Evolutionary conservation across 2,113 vertebrate species (phyloP), one percentile per base, ranked within the genome.

Genomic region (Synodontis membranacea): DNA sequence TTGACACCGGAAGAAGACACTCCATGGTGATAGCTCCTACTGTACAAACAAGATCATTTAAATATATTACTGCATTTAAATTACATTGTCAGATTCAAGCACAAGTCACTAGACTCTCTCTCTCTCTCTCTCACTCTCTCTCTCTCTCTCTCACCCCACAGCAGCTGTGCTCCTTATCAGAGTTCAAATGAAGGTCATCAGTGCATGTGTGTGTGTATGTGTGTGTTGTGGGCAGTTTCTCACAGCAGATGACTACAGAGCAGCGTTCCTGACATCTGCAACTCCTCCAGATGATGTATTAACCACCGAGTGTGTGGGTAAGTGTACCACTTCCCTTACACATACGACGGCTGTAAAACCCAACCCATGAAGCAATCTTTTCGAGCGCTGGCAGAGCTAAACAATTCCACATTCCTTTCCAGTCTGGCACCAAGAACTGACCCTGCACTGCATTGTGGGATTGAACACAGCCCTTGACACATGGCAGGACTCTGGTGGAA

Each of bases 131-230:
- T 72, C 34, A 60, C n/a, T 58, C 19, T 75, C 48, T 17, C n/a
- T 79, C 39, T 46, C 62, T 48, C 83, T 72, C 34, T 84, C 21
- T 75, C 11, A 62, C 50, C 5, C 46, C 37, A 86, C 60, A 90
- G 82, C 58, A 89, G 68, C 88, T 72, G 74, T 34, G 72, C 28
- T 58, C 7, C 86, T 88, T 88, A 87, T 86, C 86, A 83, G 74
- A 64, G 80, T 89, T 89, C 74, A 89, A 31, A 48, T 31, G n/a
- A 80, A 83, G 72, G 39, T 46, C 75, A 76, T 79, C 21, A 80
- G 34, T 68, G 31, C 50, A 58, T 56, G 39, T 52, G 46, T 52
- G 19, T 52, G 34, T 66, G 80, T 48, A 28, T 48, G 46, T 37
- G 68, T 75, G 74, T 89, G n/a, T 56, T 37, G n/a, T 2, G 1